Conservation (phyloP, 2,797 vertebrate genomes). For the Furcifer pardalis region DNA sequence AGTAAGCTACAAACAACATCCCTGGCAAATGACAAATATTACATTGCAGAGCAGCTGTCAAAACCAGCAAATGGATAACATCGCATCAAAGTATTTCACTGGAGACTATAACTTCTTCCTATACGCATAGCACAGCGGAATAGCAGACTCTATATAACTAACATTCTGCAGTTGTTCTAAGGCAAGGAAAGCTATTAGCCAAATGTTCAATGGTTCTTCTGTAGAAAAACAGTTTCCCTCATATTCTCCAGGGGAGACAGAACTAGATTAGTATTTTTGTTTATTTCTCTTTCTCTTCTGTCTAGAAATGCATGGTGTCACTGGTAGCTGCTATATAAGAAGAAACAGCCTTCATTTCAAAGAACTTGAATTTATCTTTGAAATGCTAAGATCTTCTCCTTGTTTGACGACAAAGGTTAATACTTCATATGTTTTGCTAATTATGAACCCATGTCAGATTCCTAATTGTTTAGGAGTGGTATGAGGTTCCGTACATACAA, state of each 20-base stretch:
- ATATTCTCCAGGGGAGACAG: conserved; percentile 16
- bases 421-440: background rate
- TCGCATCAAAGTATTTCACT: background rate
- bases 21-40: conserved; percentile 14
- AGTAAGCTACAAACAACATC: conserved; percentile 10
- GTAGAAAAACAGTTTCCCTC: conserved; percentile 9
- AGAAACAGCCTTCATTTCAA: background rate
- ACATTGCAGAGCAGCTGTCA: conserved; percentile 19
- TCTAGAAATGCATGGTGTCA: conserved; percentile 7
- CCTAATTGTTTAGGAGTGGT: background rate
- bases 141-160: conserved; percentile 6
- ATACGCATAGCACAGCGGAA: conserved; percentile 5
- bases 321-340: background rate
- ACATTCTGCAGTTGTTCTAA: conserved; percentile 18
- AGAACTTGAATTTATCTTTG: background rate
- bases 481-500: background rate
- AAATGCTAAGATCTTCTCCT: background rate
- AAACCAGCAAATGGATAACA: conserved; percentile 7
- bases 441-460: background rate
- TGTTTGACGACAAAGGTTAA: background rate
- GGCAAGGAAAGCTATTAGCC: conserved; percentile 40
- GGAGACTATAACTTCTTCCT: conserved; percentile 5
- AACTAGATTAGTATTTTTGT: conserved; percentile 26
- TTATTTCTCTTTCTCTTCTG: conserved; percentile 28
- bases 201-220: conserved; percentile 36